Evolutionary conservation across 1,140 invertebrate species (phyloP).

Genomic region (Tetragnatha versicolor): DNA sequence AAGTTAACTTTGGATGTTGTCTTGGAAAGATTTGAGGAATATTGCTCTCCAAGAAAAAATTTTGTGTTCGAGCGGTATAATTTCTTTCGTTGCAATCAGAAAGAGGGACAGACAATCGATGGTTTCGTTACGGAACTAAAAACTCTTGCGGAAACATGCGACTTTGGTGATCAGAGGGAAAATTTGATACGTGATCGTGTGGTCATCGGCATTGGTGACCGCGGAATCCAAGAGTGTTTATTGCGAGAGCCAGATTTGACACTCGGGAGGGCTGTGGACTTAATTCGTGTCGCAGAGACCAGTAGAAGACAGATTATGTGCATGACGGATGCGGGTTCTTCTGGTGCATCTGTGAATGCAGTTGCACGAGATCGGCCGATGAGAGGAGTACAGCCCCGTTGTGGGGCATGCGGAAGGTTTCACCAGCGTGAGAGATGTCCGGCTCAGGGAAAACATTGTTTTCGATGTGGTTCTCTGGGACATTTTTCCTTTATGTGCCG

Average conservation of each 20-base stretch:
- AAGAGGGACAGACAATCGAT: conserved; percentile 12
- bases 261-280: not conserved
- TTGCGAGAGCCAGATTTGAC: not conserved
- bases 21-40: not conserved
- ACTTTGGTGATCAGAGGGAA: no score
- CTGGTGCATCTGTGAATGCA: not conserved
- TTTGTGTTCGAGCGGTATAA: no score
- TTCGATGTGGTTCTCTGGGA: not conserved
- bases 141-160: not conserved
- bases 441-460: not conserved
- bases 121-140: not conserved
- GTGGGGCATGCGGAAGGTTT: not conserved
- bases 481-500: not conserved
- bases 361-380: not conserved
- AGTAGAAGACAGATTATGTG: not conserved
- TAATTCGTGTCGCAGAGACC: not conserved
- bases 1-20: not conserved
- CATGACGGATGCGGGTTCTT: not conserved
- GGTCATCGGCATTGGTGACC: no score
- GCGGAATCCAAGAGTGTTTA: not conserved
- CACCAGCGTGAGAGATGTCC: not conserved
- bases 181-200: conserved; percentile 6
- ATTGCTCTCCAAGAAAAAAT: conserved; percentile 1
- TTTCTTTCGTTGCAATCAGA: not conserved
- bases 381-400: not conserved